These are phyloP conservation scores for Agonum fuliginosum DNA, from an alignment of 2,888 invertebrate genomes.

Conservation along the genomic window DNA sequence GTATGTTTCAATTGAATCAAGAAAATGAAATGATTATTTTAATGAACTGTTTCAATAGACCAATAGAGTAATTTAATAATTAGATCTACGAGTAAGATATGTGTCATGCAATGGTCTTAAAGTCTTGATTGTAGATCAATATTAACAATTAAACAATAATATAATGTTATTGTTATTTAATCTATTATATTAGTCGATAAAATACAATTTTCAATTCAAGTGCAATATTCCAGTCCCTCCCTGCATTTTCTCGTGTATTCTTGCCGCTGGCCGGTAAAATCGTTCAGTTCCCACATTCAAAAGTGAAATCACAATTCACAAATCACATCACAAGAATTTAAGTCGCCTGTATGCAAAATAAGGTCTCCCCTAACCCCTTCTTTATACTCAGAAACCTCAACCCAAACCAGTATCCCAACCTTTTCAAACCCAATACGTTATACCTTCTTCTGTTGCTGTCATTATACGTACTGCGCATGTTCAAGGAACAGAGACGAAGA, in stretches of 20 bases:
- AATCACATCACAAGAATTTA: background rate
- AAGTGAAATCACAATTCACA: conserved; percentile 17
- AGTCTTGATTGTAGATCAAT: too few relatives aligned
- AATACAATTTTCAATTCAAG: background rate
- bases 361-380: background rate
- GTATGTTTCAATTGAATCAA: too few relatives aligned
- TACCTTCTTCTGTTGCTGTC: too few relatives aligned
- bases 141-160: too few relatives aligned
- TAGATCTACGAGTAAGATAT: too few relatives aligned
- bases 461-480: conserved; percentile 34
- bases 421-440: conserved; percentile 4
- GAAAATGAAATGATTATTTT: too few relatives aligned
- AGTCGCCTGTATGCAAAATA: conserved; percentile 9
- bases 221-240: conserved; percentile 4
- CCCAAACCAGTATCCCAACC: background rate
- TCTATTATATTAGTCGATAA: too few relatives aligned
- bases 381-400: background rate
- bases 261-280: background rate
- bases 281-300: conserved; percentile 26
- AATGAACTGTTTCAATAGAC: too few relatives aligned
- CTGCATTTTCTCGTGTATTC: background rate
- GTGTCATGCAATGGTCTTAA: too few relatives aligned
- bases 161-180: too few relatives aligned
- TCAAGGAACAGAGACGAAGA: conserved; percentile 22
- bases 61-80: too few relatives aligned